Evolutionary conservation across 2,888 invertebrate genomes (phyloP).

Genomic region (Brenthis ino): DNA sequence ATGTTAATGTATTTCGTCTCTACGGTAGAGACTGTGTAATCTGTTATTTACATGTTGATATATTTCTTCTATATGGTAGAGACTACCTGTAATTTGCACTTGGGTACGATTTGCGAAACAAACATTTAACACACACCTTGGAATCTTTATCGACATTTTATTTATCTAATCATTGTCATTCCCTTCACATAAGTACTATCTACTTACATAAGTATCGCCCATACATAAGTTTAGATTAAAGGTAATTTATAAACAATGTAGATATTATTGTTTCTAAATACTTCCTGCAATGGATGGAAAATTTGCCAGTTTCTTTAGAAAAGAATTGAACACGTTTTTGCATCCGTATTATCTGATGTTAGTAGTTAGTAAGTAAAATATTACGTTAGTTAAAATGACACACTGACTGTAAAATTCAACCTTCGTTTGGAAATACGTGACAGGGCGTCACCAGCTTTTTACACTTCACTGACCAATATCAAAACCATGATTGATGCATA

Average conservation of each 20-base stretch:
- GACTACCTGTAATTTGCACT: conserved; percentile 2
- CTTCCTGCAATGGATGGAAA: too few species aligned
- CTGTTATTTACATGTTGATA: too few species aligned
- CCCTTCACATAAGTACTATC: conserved; percentile 35
- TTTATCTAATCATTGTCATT: conserved; percentile 45
- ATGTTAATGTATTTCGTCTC: background rate
- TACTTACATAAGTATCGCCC: conserved; percentile 1
- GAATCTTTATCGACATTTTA: conserved; percentile 38
- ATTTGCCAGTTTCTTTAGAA: too few species aligned
- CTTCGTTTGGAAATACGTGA: conserved; percentile 48
- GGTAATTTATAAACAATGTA: too few species aligned
- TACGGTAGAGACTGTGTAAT: too few species aligned
- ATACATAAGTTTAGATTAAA: background rate
- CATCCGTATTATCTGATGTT: conserved; percentile 19
- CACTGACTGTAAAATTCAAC: conserved; percentile 38
- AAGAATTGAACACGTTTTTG: background rate
- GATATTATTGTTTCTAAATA: too few species aligned
- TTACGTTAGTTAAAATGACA: conserved; percentile 14
- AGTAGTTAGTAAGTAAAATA: conserved; percentile 20
- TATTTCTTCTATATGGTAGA: too few species aligned
- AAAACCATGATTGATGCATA: conserved; percentile 48
- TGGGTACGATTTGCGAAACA: conserved; percentile 21
- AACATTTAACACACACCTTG: conserved; percentile 31
- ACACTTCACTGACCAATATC: conserved; percentile 47
- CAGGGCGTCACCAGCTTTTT: conserved; percentile 32